Evolutionary conservation across 2,888 invertebrate species (phyloP), one percentile per base, ranked within the genome.

Genomic region (Caenorhabditis panamensis): DNA sequence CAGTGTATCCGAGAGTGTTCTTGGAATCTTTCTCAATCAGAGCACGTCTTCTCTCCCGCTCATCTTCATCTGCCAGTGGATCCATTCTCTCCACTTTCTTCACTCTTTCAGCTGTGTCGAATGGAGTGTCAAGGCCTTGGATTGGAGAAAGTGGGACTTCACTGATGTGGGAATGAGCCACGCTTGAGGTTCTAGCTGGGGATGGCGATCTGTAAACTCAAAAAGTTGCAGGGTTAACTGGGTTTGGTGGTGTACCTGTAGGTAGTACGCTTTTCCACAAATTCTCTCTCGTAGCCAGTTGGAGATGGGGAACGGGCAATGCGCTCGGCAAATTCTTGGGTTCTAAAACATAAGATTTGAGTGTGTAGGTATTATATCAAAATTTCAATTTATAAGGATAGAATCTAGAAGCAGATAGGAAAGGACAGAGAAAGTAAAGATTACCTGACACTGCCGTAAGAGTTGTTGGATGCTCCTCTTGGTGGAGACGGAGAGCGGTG

Each of bases 1-100:
- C 89, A 24, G 90, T 90, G 75, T 89, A 90, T 18, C 81, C 81
- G 9, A 81, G 66, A 16, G 59, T 54, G 56, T 64, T 62, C 13
- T 75, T 75, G 13, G 31, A 47, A 8, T 75, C 66, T 37, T 69
- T 77, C 20, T 71, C 76, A 9, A 51, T 11, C 28, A 68, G 61
- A 4, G 47, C 77, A 41, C 82, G 47, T 54, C 75, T 41, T 37
- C 79, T 66, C 31, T 86, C 85, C 20, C 85, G 61, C 13, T 83
- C 83, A 9, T 78, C 81, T 64, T 87, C 86, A n/a, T 84, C 85
- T 13, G 79, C 83, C 9, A 86, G 22, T 13, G 87, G 87, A 67
- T 87, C 87, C 26, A 87, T 78, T 63, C 62, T 76, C 68, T 87
- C 87, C 44, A 87, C 75, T 53, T 75, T 76, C n/a, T 73, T 73